A percentile compares a stretch with the other conserved stretches of the same genome.
These are phyloP conservation scores for Pangasius krempfi DNA, from an alignment of 2,797 vertebrate species.

Conservation along the genomic window DNA sequence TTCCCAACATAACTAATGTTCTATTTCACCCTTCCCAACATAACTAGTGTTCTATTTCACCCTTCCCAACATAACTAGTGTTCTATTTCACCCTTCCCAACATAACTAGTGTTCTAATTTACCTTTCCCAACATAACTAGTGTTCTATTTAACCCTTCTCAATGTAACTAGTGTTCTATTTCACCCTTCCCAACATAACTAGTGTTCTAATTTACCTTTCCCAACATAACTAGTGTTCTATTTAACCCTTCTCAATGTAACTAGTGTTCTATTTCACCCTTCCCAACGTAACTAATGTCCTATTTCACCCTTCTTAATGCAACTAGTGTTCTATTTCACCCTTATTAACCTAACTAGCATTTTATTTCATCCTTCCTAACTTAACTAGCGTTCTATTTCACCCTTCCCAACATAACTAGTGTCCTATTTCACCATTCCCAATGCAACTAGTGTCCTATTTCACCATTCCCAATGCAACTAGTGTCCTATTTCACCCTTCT, in stretches of 20 bases:
- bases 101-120: too few species aligned
- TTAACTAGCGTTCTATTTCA: too few species aligned
- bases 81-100: too few species aligned
- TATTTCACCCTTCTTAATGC: background rate
- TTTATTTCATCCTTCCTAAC: background rate
- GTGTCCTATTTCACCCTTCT: background rate
- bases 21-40: too few species aligned
- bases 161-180: background rate
- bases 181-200: background rate
- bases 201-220: too few species aligned
- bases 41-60: background rate
- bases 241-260: background rate
- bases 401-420: too few species aligned
- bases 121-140: too few species aligned
- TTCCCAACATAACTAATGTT: too few species aligned
- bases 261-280: background rate
- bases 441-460: background rate
- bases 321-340: background rate
- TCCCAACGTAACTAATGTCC: accelerated
- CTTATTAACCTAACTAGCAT: background rate
- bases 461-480: background rate
- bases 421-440: background rate
- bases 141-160: too few species aligned
- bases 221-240: background rate
- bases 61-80: too few species aligned